Percentiles rank a stretch among this genome's conserved stretches.
Conservation (phyloP, 2,113 vertebrate species). For the Aspidoscelis tigris region DNA sequence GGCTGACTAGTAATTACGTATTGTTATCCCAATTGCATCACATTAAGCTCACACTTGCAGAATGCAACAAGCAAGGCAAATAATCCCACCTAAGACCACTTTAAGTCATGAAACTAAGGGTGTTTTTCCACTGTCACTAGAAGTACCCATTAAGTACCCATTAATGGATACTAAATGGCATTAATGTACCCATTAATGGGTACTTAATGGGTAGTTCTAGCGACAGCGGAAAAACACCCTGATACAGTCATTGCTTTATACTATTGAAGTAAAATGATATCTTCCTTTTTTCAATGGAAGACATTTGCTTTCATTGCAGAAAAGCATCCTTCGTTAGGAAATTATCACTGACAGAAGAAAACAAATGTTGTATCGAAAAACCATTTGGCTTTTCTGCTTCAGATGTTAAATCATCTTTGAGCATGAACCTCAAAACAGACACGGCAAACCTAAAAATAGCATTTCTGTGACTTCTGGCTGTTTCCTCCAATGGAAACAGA, state of each 20-base stretch:
- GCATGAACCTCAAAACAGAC: not conserved
- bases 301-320: not conserved
- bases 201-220: no score
- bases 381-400: not conserved
- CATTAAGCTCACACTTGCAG: no score
- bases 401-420: not conserved
- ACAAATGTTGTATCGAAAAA: not conserved
- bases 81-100: not conserved
- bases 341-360: not conserved
- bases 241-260: not conserved
- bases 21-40: no score
- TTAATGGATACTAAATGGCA: no score
- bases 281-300: not conserved
- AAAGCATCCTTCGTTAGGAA: not conserved
- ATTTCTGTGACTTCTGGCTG: no score
- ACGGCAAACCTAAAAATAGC: not conserved
- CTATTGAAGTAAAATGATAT: not conserved
- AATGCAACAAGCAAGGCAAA: no score
- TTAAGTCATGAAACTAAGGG: not conserved
- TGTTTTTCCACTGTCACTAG: no score
- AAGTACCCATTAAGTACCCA: no score
- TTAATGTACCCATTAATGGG: no score
- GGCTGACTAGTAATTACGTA: no score
- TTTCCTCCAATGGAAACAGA: no score
- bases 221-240: no score